Base-by-base conservation (phyloP, 2,113 vertebrate species). In the Myanophis thanlyinensis region DNA sequence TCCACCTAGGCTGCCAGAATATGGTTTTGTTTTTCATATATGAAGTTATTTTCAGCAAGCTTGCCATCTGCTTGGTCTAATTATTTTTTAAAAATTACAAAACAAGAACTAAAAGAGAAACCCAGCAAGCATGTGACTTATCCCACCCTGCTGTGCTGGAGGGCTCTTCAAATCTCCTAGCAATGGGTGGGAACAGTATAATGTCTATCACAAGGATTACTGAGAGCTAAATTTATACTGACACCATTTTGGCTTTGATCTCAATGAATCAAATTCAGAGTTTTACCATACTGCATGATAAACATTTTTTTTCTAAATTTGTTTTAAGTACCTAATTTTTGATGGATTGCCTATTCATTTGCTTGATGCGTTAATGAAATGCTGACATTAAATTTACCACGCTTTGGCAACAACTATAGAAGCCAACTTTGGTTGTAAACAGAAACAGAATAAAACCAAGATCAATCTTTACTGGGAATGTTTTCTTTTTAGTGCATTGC, bases 271-370 rank as follows among this genome's bases (percentile, higher is more conserved):
- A 48, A 88, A 56, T 88, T 48, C 73, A 53, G 27, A 3, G 35
- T 89, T 90, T 92, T 89, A 40, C 0, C 0, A 40, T 51, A 44
- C 59, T 94, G 53, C 20, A 4, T 0, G 18, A 54, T 85, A 93
- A 95, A 86, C 53, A 88, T 85, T 88, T 94, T 93, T 93, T 56
- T 93, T 27, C 87, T 95, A 92, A 88, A 93, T 95, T 90, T 52
- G 54, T 88, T 91, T 92, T 89, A 87, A 73, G 91, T 93, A 91
- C 93, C 96, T 94, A 93, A 93, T 93, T 93, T 89, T 91, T 88
- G 94, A 95, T 92, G 93, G 93, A 91, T 90, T 93, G 46, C 2
- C 62, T 35, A 48, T 56, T 49, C 87, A 80, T 90, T 90, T 92
- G 53, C 96, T 95, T 92, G 46, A 90, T 67, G 47, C 59, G 10